Conservation (phyloP, 2,888 invertebrate genomes). For the Gortyna flavago region DNA sequence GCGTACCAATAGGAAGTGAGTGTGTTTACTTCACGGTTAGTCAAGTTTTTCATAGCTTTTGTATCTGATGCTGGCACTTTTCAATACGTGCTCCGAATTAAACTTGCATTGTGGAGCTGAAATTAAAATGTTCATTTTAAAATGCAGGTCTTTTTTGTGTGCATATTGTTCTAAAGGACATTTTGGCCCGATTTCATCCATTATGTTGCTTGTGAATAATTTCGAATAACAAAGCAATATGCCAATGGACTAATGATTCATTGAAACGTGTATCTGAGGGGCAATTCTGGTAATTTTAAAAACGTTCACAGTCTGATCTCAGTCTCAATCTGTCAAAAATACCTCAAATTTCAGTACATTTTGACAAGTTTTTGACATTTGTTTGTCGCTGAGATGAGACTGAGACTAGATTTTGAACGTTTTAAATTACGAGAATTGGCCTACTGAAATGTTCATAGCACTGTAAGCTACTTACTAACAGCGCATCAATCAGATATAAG, state of each 20-base stretch:
- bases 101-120: slow-evolving; percentile 47
- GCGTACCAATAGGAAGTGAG: slow-evolving; percentile 63
- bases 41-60: slow-evolving; percentile 69
- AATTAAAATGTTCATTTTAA: slow-evolving; percentile 56
- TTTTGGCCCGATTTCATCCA: slow-evolving; percentile 12
- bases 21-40: slow-evolving; percentile 66
- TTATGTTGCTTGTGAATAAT: slow-evolving; percentile 2
- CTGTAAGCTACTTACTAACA: neutral
- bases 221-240: neutral
- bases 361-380: too few relatives aligned
- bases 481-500: neutral
- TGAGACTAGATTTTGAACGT: too few relatives aligned
- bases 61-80: slow-evolving; percentile 60
- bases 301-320: too few relatives aligned
- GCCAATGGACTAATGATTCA: neutral
- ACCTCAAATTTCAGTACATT: too few relatives aligned
- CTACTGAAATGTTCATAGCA: neutral
- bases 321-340: too few relatives aligned
- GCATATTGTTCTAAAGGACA: slow-evolving; percentile 8
- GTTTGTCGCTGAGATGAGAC: too few relatives aligned
- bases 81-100: slow-evolving; percentile 62
- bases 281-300: too few relatives aligned
- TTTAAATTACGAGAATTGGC: too few relatives aligned
- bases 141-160: slow-evolving; percentile 37
- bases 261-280: neutral